A percentile compares a stretch with the other conserved stretches of the same genome.
These are phyloP conservation scores for Zosterops japonicus DNA, from an alignment of 2,113 vertebrate species.

Conservation along the genomic window DNA sequence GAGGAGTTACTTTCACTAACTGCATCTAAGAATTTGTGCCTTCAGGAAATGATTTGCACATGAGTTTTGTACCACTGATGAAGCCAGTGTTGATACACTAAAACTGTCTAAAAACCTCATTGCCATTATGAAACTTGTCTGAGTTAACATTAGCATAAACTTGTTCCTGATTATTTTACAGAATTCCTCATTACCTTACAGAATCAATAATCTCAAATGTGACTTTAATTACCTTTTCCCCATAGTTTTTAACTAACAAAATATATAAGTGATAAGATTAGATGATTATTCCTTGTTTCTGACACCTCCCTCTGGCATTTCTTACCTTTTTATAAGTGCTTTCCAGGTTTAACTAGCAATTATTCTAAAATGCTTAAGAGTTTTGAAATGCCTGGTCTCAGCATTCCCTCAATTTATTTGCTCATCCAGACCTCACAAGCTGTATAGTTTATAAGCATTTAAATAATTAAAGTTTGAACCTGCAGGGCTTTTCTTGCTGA, in stretches of 20 bases:
- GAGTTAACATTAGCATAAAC: neutral
- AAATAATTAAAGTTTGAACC: constrained; percentile 57
- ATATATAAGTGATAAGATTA: neutral
- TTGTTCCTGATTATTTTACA: neutral
- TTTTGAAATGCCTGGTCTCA: constrained; percentile 32
- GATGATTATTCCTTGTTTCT: neutral
- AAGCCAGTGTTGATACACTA: neutral
- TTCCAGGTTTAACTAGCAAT: neutral
- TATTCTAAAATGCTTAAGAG: constrained; percentile 33
- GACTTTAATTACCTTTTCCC: neutral
- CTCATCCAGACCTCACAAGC: constrained; percentile 36
- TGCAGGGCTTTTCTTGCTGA: neutral
- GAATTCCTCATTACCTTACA: neutral
- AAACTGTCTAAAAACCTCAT: neutral
- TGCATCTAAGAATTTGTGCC: neutral
- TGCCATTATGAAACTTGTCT: neutral
- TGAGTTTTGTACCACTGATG: accelerated
- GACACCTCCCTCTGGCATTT: neutral
- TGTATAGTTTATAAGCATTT: constrained; percentile 20
- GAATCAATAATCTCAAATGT: neutral
- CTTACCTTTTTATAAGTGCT: neutral
- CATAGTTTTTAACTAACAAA: neutral
- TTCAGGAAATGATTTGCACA: neutral
- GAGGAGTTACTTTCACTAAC: neutral
- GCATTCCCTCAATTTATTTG: constrained; percentile 25